A percentile compares a stretch with the other conserved stretches of the same genome.
These are phyloP conservation scores for Ibycter americanus DNA, from an alignment of 2,797 vertebrate genomes.

Conservation along the genomic window DNA sequence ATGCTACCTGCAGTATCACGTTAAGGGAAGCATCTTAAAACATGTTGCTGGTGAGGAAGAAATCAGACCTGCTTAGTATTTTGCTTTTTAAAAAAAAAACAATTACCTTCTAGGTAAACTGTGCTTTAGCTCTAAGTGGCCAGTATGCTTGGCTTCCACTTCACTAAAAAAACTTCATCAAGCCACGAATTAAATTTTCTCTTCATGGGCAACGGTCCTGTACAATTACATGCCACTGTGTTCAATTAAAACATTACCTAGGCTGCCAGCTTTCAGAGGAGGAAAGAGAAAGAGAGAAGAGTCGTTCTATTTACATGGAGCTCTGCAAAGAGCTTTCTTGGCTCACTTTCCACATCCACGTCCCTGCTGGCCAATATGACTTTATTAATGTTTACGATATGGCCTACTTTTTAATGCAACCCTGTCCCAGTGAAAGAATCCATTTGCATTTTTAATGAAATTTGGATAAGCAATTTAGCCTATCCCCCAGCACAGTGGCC, in stretches of 20 bases:
- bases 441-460: slow-evolving; percentile 50
- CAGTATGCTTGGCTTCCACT: neutral
- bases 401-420: neutral
- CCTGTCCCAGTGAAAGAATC: neutral
- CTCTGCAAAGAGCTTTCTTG: slow-evolving; percentile 40
- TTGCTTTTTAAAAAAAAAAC: neutral
- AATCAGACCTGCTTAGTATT: neutral
- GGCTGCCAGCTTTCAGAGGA: slow-evolving; percentile 1
- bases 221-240: neutral
- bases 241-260: neutral
- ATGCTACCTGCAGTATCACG: neutral
- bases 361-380: slow-evolving; percentile 33
- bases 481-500: neutral
- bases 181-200: neutral
- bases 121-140: neutral
- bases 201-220: neutral
- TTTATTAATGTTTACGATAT: slow-evolving; percentile 20
- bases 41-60: neutral
- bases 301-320: neutral
- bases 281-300: neutral
- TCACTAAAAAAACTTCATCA: neutral
- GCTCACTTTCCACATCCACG: neutral
- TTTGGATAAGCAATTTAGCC: neutral
- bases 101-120: neutral
- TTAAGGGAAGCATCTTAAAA: neutral